These are phyloP conservation scores for Peromyscus melanophrys DNA, from an alignment of 2,797 vertebrate species.

Conservation along the genomic window DNA sequence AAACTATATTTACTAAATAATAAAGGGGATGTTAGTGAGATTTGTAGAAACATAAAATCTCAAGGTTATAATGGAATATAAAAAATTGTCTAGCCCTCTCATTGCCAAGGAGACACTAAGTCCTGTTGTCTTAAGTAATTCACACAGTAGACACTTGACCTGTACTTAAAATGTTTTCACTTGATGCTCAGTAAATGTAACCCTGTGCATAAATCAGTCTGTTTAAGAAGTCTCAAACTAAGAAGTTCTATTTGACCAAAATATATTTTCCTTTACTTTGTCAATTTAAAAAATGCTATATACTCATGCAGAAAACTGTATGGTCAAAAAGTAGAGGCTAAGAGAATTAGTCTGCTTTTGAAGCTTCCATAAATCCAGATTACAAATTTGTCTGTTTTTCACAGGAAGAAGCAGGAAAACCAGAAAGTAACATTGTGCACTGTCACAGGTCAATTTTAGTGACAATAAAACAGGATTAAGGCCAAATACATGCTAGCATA, in stretches of 20 bases:
- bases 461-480: background rate
- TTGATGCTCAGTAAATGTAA: background rate
- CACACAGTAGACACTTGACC: background rate
- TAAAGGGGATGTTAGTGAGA: background rate
- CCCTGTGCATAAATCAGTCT: background rate
- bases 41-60: slow-evolving; percentile 28
- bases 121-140: background rate
- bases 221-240: background rate
- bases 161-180: background rate
- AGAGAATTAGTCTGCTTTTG: background rate
- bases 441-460: background rate
- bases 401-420: background rate
- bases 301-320: background rate
- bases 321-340: background rate
- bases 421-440: background rate
- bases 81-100: background rate
- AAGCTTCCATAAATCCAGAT: background rate
- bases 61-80: background rate
- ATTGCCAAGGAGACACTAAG: background rate
- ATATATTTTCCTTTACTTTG: background rate
- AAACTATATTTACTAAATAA: background rate
- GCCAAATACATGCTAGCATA: background rate
- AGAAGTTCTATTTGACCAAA: background rate
- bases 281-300: background rate
- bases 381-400: background rate